phyloP scores from a whole-genome alignment of 2,888 invertebrate species.

The Drosophila falleni region DNA sequence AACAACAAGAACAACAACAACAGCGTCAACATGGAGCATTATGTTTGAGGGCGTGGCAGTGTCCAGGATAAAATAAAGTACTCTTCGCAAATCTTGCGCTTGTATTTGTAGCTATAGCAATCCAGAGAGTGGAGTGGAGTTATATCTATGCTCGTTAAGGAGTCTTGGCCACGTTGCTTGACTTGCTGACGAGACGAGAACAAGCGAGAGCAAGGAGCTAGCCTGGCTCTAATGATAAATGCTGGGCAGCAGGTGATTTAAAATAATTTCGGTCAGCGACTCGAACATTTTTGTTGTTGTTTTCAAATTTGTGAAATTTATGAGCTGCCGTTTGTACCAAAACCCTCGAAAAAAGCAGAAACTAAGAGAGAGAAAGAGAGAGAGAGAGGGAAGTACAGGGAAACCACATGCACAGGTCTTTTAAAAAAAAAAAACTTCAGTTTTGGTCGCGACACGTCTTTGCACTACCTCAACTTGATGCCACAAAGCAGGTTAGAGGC shows the following conservation, averaged over 20 bases:
- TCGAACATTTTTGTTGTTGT: conserved; percentile 72
- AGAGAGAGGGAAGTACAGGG: conserved; percentile 2
- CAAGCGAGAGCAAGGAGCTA: neutral
- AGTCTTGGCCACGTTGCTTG: conserved; percentile 17
- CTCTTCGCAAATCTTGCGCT: conserved; percentile 69
- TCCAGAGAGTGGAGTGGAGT: conserved; percentile 52
- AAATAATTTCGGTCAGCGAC: conserved; percentile 77
- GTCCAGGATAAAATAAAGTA: conserved; percentile 72
- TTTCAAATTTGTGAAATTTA: conserved; percentile 73
- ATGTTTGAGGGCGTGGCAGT: conserved; percentile 65
- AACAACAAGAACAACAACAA: conserved; percentile 18
- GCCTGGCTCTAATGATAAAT: conserved; percentile 76
- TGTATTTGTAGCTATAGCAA: conserved; percentile 37
- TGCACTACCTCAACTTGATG: conserved; percentile 61
- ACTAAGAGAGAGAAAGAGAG: neutral
- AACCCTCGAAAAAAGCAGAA: neutral
- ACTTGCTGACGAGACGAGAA: conserved; percentile 34
- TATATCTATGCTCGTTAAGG: conserved; percentile 69
- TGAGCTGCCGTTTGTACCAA: conserved; percentile 63
- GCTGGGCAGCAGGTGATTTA: conserved; percentile 81
- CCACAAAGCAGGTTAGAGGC: conserved; percentile 66
- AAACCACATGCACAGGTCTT: conserved; percentile 22
- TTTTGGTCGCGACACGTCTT: conserved; percentile 73
- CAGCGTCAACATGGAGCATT: conserved; percentile 43
- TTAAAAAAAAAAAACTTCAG: conserved; percentile 50